Evolutionary conservation across 2,888 invertebrate genomes (phyloP).

Genomic region (Pyrochroa serraticornis): DNA sequence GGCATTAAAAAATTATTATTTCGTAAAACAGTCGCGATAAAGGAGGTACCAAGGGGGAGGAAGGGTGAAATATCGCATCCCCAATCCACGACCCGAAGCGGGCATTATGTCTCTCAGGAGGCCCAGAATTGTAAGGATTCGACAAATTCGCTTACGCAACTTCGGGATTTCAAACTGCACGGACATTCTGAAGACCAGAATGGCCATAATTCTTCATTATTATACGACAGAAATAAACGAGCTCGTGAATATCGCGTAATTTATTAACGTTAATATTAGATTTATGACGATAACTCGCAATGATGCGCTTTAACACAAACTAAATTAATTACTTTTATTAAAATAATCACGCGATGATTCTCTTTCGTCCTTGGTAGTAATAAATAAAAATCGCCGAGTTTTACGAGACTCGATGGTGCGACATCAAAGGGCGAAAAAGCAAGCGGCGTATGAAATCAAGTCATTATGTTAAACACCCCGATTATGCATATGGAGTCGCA

Average conservation of each 20-base stretch:
- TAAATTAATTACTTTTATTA: too few relatives aligned
- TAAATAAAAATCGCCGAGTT: background rate
- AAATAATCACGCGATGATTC: background rate
- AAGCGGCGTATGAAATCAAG: background rate
- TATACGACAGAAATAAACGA: slow-evolving; percentile 20
- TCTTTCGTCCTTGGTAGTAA: background rate
- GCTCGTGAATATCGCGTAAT: slow-evolving; percentile 15
- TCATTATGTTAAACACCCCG: too few relatives aligned
- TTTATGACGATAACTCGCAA: slow-evolving; percentile 6
- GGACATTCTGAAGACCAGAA: slow-evolving; percentile 5
- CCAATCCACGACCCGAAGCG: slow-evolving; percentile 26
- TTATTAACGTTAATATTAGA: slow-evolving; percentile 17
- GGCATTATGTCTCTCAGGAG: slow-evolving; percentile 36
- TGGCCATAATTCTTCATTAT: slow-evolving; percentile 23
- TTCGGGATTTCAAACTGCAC: slow-evolving; percentile 6
- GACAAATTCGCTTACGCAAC: slow-evolving; percentile 40
- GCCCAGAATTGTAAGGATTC: slow-evolving; percentile 43
- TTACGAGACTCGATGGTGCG: background rate
- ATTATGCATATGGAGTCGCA: background rate
- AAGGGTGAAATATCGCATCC: slow-evolving; percentile 11
- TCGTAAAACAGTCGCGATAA: slow-evolving; percentile 20
- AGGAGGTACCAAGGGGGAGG: background rate
- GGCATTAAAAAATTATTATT: slow-evolving; percentile 19
- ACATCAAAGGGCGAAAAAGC: too few relatives aligned
- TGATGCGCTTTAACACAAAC: background rate